Base-by-base conservation (phyloP, 2,797 vertebrate species). In the Limnodromus scolopaceus region DNA sequence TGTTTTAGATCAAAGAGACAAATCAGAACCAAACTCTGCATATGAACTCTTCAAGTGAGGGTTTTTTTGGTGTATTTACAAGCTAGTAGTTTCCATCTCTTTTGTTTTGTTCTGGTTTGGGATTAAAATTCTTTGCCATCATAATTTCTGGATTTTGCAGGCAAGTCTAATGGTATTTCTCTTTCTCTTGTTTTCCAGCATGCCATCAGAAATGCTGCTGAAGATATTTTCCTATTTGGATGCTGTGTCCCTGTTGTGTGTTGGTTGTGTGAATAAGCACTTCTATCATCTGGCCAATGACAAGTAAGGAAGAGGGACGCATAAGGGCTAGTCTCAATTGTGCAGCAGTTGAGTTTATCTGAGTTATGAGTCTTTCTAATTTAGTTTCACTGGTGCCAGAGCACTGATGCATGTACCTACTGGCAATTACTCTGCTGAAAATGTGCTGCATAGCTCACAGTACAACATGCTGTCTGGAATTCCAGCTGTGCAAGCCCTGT, bases 191-290 rank as follows among this genome's bases (percentile, higher is more conserved):
- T 97, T 95, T 92, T 60, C 69, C 90, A 99, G 99, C 61, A 85
- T 99, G 95, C 99, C 99, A 36, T 81, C 98, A 82, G 99, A 99
- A 97, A 92, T 99, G 39, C 92, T 99, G 53, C 75, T 98, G 74
- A 98, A 98, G 97, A 98, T 99, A 86, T 96, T 99, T 69, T 99
- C 98, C 32, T 98, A 98, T 96, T 97, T 99, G 97, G 99, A 99
- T 97, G 97, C 97, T 10, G 94, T 89, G 5, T 97, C 98, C 81
- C 98, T 99, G 18, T 96, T 98, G 92, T 98, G 95, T 89, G 38
- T 98, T 23, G 98, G 98, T 66, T 98, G 98, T 55, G 98, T 99
- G 92, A 99, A 96, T 96, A 99, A 97, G 60, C 95, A 43, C 84
- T 98, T 99, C 95, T 97, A 98, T 95, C 96, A 98, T 25, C 97